Conservation (phyloP, 2,888 invertebrate species). For the Epistrophe grossulariae region DNA sequence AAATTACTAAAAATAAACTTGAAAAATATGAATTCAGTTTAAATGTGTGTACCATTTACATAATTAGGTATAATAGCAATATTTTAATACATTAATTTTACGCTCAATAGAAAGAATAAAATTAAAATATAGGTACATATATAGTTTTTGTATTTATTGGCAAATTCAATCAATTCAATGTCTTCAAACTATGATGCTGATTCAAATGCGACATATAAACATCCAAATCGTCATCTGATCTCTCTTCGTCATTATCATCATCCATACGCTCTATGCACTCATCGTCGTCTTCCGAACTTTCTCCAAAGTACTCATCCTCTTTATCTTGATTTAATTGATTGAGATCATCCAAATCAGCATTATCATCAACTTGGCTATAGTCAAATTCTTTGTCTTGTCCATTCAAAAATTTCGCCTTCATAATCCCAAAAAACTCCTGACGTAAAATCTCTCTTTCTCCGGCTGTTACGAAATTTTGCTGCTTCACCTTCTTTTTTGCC, state of each 20-base stretch:
- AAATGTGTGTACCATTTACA: too few species aligned
- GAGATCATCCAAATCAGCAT: slow-evolving; percentile 91
- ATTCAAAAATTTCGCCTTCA: slow-evolving; percentile 93
- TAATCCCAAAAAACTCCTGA: slow-evolving; percentile 92
- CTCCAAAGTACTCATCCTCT: slow-evolving; percentile 96
- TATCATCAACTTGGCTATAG: slow-evolving; percentile 91
- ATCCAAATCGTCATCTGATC: slow-evolving; percentile 88
- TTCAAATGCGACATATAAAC: slow-evolving; percentile 87
- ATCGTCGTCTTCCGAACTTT: slow-evolving; percentile 89
- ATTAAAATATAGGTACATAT: too few species aligned
- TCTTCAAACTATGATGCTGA: slow-evolving; percentile 80
- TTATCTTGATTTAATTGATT: slow-evolving; percentile 91
- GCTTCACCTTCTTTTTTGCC: slow-evolving; percentile 49
- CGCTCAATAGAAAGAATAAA: too few species aligned
- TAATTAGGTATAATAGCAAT: too few species aligned
- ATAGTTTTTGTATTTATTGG: not conserved
- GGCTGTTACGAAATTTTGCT: slow-evolving; percentile 84
- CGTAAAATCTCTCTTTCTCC: slow-evolving; percentile 88
- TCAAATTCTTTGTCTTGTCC: slow-evolving; percentile 93
- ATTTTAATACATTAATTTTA: too few species aligned
- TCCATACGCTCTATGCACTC: slow-evolving; percentile 81
- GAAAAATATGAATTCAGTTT: too few species aligned
- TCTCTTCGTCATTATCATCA: slow-evolving; percentile 61
- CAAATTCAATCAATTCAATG: not conserved
- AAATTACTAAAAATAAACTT: too few species aligned